Conservation (phyloP, 2,113 vertebrate genomes). For the Psettodes erumei region DNA sequence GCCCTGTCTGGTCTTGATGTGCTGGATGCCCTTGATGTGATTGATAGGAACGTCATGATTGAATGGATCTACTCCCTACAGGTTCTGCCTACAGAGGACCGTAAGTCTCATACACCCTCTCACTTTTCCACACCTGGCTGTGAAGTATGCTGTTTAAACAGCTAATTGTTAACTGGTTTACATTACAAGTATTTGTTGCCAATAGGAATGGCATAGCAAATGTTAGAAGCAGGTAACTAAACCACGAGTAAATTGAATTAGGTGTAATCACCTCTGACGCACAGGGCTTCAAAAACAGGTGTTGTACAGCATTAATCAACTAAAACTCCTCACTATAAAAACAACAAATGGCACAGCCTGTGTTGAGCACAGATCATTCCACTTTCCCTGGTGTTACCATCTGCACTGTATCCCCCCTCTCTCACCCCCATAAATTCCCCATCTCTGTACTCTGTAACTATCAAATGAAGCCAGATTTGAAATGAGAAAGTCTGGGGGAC, state of each 20-base stretch:
- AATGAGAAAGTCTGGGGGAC: too few species aligned
- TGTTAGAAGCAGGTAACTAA: background rate
- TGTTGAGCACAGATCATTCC: too few species aligned
- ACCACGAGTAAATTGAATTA: background rate
- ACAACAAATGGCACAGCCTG: too few species aligned
- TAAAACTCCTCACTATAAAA: background rate
- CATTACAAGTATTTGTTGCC: background rate
- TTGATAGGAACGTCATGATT: slow-evolving; percentile 91
- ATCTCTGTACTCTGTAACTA: too few species aligned
- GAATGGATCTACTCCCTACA: slow-evolving; percentile 99
- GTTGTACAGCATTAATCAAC: background rate
- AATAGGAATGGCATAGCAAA: background rate
- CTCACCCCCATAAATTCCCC: too few species aligned
- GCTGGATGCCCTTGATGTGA: slow-evolving; percentile 93
- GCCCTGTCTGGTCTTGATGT: slow-evolving; percentile 96
- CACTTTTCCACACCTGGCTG: background rate
- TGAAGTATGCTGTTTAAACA: background rate
- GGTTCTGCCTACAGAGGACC: slow-evolving; percentile 95
- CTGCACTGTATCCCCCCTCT: too few species aligned
- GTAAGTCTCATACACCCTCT: slow-evolving; percentile 84
- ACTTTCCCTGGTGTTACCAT: too few species aligned
- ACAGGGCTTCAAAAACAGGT: background rate
- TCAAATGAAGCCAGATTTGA: too few species aligned
- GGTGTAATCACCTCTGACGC: background rate
- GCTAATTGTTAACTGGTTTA: background rate